phyloP scores from a whole-genome alignment of 2,888 invertebrate species.

The Acronicta psi region DNA sequence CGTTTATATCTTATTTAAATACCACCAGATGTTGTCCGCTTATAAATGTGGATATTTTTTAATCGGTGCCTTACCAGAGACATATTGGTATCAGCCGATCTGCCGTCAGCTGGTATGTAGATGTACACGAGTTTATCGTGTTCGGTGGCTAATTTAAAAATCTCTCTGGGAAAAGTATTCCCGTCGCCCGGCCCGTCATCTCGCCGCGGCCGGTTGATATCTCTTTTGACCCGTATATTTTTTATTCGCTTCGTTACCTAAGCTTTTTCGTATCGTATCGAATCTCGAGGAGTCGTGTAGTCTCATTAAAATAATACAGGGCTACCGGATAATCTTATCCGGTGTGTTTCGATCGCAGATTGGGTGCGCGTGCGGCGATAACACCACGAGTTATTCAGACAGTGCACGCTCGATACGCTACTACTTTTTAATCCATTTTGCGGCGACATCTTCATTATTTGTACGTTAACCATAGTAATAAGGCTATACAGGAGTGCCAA shows the following conservation, averaged over 20 bases:
- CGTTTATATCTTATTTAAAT: conserved; percentile 89
- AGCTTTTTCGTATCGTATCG: conserved; percentile 85
- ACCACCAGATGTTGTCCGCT: conserved; percentile 86
- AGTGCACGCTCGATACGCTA: conserved; percentile 84
- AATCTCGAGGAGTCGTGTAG: conserved; percentile 87
- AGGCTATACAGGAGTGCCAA: conserved; percentile 50
- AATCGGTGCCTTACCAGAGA: conserved; percentile 87
- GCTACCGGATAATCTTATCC: conserved; percentile 89
- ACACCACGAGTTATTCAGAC: conserved; percentile 85
- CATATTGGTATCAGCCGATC: conserved; percentile 88
- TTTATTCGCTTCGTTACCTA: conserved; percentile 86
- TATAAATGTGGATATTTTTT: conserved; percentile 87
- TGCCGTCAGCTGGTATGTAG: conserved; percentile 88
- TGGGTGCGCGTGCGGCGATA: conserved; percentile 88
- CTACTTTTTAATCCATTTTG: conserved; percentile 84
- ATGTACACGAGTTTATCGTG: conserved; percentile 83
- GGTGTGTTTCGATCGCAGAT: conserved; percentile 88
- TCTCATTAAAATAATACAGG: conserved; percentile 89
- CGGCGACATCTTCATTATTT: conserved; percentile 87
- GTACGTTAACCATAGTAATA: conserved; percentile 64
- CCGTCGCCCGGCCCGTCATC: conserved; percentile 72
- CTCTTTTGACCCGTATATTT: conserved; percentile 85
- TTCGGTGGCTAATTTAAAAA: conserved; percentile 86
- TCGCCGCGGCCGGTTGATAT: conserved; percentile 79
- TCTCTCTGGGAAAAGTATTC: conserved; percentile 71